Evolutionary conservation across 2,113 vertebrate genomes (phyloP).

Genomic region (Melospiza georgiana): DNA sequence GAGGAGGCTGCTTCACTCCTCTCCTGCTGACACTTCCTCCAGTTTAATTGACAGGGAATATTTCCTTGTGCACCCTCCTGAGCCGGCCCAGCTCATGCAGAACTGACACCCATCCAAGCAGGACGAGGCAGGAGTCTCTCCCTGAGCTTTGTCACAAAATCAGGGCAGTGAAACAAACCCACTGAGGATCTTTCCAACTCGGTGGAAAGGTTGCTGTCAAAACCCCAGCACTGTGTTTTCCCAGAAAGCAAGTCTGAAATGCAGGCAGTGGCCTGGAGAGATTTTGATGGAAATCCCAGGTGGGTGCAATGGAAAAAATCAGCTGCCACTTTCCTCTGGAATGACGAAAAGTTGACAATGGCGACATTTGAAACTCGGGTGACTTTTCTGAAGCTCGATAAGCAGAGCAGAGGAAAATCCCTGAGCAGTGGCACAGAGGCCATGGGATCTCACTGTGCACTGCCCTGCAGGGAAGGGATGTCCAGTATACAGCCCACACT

Average conservation of each 20-base stretch:
- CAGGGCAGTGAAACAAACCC: neutral
- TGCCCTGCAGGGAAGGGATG: neutral
- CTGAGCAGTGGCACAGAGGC: rapidly evolving
- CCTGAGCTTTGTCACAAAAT: neutral
- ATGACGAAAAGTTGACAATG: rapidly evolving
- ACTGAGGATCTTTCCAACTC: neutral
- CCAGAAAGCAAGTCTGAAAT: neutral
- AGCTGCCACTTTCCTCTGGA: neutral
- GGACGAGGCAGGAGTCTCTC: neutral
- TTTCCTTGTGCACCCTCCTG: neutral
- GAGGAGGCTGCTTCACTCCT: rapidly evolving
- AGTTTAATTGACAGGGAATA: neutral
- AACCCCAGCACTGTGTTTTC: neutral
- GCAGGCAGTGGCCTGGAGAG: neutral
- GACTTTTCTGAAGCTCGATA: neutral
- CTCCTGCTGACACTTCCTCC: neutral
- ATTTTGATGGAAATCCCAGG: neutral
- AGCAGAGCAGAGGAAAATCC: neutral
- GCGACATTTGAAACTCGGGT: neutral
- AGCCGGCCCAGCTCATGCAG: neutral
- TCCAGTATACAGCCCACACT: neutral
- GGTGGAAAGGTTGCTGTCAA: neutral
- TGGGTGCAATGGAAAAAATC: neutral
- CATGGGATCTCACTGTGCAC: neutral
- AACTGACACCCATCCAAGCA: constrained; percentile 11